Percentiles rank a stretch among this genome's conserved stretches.
phyloP scores from a whole-genome alignment of 2,113 vertebrate species.

The Pao palembangensis region DNA sequence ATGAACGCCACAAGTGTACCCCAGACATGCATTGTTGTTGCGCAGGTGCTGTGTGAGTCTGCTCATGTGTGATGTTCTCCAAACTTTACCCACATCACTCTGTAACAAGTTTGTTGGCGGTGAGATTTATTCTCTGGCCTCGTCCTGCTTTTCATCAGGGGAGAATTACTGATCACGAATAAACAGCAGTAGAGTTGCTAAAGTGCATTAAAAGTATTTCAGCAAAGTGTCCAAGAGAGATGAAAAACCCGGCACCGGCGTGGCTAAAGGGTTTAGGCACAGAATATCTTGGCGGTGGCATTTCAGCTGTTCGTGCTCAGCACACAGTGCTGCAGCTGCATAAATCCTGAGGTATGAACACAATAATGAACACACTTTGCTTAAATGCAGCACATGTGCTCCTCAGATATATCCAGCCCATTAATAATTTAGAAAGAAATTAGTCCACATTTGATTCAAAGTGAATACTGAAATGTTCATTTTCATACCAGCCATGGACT shows the following conservation, averaged over 20 bases:
- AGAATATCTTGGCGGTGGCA: slow-evolving; percentile 60
- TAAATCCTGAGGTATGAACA: slow-evolving; percentile 61
- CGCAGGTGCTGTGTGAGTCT: not conserved
- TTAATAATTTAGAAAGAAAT: slow-evolving; percentile 28
- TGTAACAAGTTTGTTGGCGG: slow-evolving; percentile 55
- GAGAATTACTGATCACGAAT: slow-evolving; percentile 58
- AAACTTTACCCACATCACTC: slow-evolving; percentile 52
- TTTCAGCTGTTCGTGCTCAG: slow-evolving; percentile 66
- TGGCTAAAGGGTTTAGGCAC: slow-evolving; percentile 66
- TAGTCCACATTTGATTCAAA: not conserved
- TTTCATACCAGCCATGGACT: not conserved
- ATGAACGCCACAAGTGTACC: too few relatives aligned
- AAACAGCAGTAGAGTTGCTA: slow-evolving; percentile 57
- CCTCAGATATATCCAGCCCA: slow-evolving; percentile 52
- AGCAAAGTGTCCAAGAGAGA: slow-evolving; percentile 61
- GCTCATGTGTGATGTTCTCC: slow-evolving; percentile 25
- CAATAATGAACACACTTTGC: slow-evolving; percentile 49
- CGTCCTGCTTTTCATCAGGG: slow-evolving; percentile 36
- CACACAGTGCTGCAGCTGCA: slow-evolving; percentile 31
- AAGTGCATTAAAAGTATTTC: slow-evolving; percentile 61
- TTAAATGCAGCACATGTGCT: slow-evolving; percentile 36
- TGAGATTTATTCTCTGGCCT: slow-evolving; percentile 47
- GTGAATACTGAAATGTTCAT: not conserved
- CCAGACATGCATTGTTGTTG: not conserved
- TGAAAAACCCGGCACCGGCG: slow-evolving; percentile 60